Evolutionary conservation across 2,888 invertebrate species (phyloP), one percentile per base, ranked within the genome.

Genomic region (Rapana venosa): DNA sequence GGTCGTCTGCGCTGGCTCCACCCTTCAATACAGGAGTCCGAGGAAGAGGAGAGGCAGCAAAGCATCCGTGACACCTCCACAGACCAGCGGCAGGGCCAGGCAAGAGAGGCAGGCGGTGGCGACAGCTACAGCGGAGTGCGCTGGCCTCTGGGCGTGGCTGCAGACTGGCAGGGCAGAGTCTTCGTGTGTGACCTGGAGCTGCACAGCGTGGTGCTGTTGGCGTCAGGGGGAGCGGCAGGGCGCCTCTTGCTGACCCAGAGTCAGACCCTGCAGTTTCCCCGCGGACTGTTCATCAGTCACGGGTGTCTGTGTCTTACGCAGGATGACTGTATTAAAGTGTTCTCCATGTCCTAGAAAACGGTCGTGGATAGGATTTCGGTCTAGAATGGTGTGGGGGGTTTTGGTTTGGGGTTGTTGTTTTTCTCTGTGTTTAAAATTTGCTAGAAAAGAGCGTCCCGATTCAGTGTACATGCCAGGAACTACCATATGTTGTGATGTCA

Each of bases 61-160:
- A 26, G 66, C 66, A 13, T 22, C 17, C 2, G 20, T 17, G 66
- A 26, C 13, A 13, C 26, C 13, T 2, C 1, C 66, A 66, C 17
- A 66, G 66, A 26, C 66, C 17, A 47, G 4, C 47, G 47, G 4
- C 47, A 47, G 47, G 47, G 47, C 47, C 47, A 47, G 47, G 8
- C 47, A 47, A 2, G 47, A 8, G 47, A 47, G 47, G 8, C 47
- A 47, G 47, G 47, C 8, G 8, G 47, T 47, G 47, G 47, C 13
- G 66, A 66, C 1, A 13, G 26, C 2, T 88, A 84, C 47, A 83
- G n/a, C 32, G 88, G 88, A 20, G 47, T 88, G 61, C 88, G 70
- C 30, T 88, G 88, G 88, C 88, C 88, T 66, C 88, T 88, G 47
- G 88, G 88, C 11, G 84, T 88, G 81, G 88, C 84, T 13, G 66